A percentile compares a stretch with the other conserved stretches of the same genome.
Evolutionary conservation across 2,797 vertebrate genomes (phyloP).

Genomic region (Karalla daura): DNA sequence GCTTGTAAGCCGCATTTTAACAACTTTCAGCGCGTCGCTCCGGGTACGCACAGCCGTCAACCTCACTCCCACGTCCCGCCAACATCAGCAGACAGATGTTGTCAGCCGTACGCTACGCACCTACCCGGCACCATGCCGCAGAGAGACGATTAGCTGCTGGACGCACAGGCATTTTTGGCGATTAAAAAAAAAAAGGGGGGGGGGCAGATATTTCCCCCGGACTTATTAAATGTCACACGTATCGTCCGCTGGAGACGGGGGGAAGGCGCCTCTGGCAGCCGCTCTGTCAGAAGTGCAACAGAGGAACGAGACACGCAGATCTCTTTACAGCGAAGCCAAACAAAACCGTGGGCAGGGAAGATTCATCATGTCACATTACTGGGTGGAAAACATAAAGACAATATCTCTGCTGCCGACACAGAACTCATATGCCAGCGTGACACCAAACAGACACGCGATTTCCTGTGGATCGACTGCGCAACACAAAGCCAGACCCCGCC

Average conservation of each 20-base stretch:
- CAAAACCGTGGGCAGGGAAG: background rate
- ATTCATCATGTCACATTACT: slow-evolving; percentile 2
- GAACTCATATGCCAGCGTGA: background rate
- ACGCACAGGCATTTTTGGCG: too few species aligned
- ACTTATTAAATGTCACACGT: slow-evolving; percentile 3
- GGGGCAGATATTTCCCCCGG: slow-evolving; percentile 12
- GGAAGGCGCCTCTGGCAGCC: slow-evolving; percentile 22
- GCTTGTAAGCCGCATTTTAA: background rate
- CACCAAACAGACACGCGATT: too few species aligned
- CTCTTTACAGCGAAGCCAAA: background rate
- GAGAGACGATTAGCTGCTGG: background rate
- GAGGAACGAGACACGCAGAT: slow-evolving; percentile 10
- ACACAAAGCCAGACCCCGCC: too few species aligned
- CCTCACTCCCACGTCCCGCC: background rate
- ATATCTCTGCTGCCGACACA: background rate
- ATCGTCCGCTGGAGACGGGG: slow-evolving; percentile 20
- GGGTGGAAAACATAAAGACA: background rate
- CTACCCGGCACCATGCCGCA: slow-evolving; percentile 3
- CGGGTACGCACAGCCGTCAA: background rate
- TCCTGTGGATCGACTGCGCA: slow-evolving; percentile 5
- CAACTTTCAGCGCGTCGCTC: slow-evolving; percentile 21
- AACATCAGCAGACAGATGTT: too few species aligned
- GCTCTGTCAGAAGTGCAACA: slow-evolving; percentile 10
- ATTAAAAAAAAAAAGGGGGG: slow-evolving; percentile 6
- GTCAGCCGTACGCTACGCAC: background rate